phyloP scores from a whole-genome alignment of 1,140 invertebrate species.

The Calycopis cecrops region DNA sequence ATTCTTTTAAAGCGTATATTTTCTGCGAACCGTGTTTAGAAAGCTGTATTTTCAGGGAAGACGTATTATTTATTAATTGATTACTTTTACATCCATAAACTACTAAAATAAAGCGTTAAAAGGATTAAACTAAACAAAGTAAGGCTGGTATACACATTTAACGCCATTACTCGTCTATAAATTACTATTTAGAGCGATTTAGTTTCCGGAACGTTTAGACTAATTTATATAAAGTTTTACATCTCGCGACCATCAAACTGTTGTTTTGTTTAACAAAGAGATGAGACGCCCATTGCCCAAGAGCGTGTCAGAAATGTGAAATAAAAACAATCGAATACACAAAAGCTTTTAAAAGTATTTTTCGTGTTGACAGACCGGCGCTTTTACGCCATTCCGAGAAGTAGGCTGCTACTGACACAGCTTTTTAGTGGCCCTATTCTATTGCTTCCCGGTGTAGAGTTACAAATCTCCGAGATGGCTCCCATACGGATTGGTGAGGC shows the following conservation, averaged over 20 bases:
- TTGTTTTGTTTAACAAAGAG: constrained; percentile 5
- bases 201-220: neutral
- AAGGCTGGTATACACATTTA: neutral
- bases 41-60: neutral
- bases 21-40: neutral
- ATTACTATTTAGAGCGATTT: neutral
- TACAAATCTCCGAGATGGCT: constrained; percentile 46
- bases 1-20: too few relatives aligned
- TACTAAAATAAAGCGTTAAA: neutral
- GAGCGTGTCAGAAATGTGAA: constrained; percentile 10
- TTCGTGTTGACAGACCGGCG: constrained; percentile 20
- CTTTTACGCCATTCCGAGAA: constrained; percentile 39
- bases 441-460: constrained; percentile 29
- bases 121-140: neutral
- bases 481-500: constrained; percentile 30
- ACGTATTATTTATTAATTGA: neutral
- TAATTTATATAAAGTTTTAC: constrained; percentile 4
- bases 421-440: constrained; percentile 40
- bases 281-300: neutral
- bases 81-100: neutral
- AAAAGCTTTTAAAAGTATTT: constrained; percentile 37
- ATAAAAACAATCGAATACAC: constrained; percentile 22
- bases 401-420: constrained; percentile 36
- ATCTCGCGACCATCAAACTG: neutral
- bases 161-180: neutral